Evolutionary conservation across 1,140 invertebrate genomes (phyloP).

Genomic region (Pogonus chalceus): DNA sequence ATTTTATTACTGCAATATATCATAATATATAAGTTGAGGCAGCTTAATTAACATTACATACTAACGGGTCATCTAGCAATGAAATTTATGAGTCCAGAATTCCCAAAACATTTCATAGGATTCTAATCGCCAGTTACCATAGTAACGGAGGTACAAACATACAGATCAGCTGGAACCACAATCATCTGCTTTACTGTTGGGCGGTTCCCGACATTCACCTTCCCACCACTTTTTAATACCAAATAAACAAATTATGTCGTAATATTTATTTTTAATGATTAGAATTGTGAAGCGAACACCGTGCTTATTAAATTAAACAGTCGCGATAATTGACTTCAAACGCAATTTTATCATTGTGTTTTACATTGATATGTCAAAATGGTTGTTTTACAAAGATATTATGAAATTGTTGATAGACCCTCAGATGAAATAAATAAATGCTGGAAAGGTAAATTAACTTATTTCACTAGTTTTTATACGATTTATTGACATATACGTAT

Average conservation of each 20-base stretch:
- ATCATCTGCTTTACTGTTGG: background rate
- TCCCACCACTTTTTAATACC: conserved; percentile 2
- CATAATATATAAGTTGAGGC: no score
- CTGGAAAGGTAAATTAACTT: conserved; percentile 13
- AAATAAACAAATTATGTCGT: conserved; percentile 13
- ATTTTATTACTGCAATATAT: no score
- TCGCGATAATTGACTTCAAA: background rate
- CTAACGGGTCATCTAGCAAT: no score
- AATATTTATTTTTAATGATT: conserved; percentile 17
- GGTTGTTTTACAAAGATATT: conserved; percentile 11
- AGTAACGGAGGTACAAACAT: conserved; percentile 1
- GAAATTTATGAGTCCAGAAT: no score
- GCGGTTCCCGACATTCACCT: background rate
- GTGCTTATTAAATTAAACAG: background rate
- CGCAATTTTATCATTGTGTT: background rate
- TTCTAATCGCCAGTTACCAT: background rate
- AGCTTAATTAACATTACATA: no score
- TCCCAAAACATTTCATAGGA: background rate
- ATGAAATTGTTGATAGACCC: conserved; percentile 9
- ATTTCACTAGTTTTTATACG: conserved; percentile 10
- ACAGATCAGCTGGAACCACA: background rate
- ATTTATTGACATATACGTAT: background rate
- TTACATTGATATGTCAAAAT: conserved; percentile 10
- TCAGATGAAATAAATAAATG: background rate
- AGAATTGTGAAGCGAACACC: no score